A percentile compares a stretch with the other conserved stretches of the same genome.
These are phyloP conservation scores for Blastomussa wellsi DNA, from an alignment of 92 coral and sea anemone species.

Conservation along the genomic window DNA sequence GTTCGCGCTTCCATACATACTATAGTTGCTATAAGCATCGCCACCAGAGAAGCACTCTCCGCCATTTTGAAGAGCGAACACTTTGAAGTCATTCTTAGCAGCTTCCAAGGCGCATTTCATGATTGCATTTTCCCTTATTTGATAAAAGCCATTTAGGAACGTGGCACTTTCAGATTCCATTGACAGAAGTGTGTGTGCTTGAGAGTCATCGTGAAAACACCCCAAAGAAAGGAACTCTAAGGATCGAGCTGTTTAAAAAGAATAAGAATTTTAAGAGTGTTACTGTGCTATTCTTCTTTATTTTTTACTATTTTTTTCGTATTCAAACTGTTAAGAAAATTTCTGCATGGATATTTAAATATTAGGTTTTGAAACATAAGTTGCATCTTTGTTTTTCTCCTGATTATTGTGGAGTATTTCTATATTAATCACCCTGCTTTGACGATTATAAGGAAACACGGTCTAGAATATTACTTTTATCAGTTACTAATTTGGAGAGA, in stretches of 20 bases:
- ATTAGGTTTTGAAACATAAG: too few species aligned
- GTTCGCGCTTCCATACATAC: slow-evolving; percentile 1
- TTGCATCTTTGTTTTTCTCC: too few species aligned
- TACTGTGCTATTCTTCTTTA: slow-evolving; percentile 20
- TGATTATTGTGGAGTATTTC: too few species aligned
- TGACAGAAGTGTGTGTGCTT: background rate
- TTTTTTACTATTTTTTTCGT: too few species aligned
- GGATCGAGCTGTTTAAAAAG: slow-evolving; percentile 15
- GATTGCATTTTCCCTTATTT: slow-evolving; percentile 22
- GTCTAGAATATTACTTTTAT: too few species aligned
- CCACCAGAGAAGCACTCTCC: slow-evolving; percentile 17
- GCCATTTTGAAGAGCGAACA: slow-evolving; percentile 27
- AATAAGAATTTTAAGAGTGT: background rate
- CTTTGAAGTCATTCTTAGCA: slow-evolving; percentile 20
- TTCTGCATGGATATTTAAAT: too few species aligned
- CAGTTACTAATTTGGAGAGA: too few species aligned
- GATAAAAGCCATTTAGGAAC: background rate
- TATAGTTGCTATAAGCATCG: background rate
- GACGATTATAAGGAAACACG: too few species aligned
- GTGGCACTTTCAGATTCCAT: slow-evolving; percentile 22
- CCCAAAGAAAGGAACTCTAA: slow-evolving; percentile 25
- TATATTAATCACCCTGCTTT: too few species aligned
- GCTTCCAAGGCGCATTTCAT: slow-evolving; percentile 33
- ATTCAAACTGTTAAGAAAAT: too few species aligned
- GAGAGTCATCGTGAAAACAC: background rate